Evolutionary conservation across 2,113 vertebrate genomes (phyloP).

Genomic region (Bagarius yarrelli): DNA sequence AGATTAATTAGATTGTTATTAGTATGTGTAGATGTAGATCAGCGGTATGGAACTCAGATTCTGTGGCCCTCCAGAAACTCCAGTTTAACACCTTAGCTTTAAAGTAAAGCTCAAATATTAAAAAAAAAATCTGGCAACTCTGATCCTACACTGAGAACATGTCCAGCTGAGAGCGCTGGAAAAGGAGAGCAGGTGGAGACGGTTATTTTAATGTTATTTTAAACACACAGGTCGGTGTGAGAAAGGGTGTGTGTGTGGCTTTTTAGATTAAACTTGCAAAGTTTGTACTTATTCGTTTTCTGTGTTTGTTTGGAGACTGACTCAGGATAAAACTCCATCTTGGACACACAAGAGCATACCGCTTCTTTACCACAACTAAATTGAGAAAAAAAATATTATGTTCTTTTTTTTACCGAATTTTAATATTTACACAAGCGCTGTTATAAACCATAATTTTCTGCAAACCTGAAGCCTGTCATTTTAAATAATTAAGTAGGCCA

Average conservation of each 20-base stretch:
- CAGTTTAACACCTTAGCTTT: too few species aligned
- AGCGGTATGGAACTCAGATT: too few species aligned
- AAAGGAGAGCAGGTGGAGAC: constrained; percentile 9
- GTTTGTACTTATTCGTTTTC: constrained; percentile 32
- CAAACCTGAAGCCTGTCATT: constrained; percentile 23
- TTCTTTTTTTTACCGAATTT: neutral
- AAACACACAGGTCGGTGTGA: constrained; percentile 14
- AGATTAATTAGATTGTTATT: too few species aligned
- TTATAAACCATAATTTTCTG: constrained; percentile 21
- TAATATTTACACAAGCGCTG: constrained; percentile 26
- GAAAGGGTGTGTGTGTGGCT: constrained; percentile 35
- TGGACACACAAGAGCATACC: neutral
- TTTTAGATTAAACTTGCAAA: constrained; percentile 41
- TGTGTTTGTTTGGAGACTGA: constrained; percentile 46
- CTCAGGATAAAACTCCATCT: constrained; percentile 27
- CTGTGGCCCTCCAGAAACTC: too few species aligned
- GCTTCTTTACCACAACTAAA: neutral
- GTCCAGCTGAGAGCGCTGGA: constrained; percentile 23
- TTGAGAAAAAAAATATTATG: constrained; percentile 14
- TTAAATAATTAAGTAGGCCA: constrained; percentile 7
- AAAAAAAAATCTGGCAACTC: constrained; percentile 15
- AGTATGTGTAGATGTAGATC: too few species aligned
- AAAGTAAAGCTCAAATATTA: neutral
- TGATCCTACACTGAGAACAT: constrained; percentile 22
- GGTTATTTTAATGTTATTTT: constrained; percentile 12